These are phyloP conservation scores for Chrysolina oricalcia DNA, from an alignment of 2,888 invertebrate genomes.

Conservation along the genomic window DNA sequence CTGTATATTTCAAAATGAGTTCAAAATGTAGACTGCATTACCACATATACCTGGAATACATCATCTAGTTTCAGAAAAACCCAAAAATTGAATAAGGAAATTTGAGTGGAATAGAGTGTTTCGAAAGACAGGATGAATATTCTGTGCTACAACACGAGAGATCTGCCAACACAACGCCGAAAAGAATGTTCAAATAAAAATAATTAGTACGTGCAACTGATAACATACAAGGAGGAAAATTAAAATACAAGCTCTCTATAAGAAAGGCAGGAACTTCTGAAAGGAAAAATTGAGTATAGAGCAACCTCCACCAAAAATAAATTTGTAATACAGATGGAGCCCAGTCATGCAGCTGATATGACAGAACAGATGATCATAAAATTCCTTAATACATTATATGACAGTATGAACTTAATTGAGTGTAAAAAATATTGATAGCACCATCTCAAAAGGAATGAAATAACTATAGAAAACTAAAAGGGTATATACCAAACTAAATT, in stretches of 20 bases:
- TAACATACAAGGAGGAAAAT: constrained; percentile 38
- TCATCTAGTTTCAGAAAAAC: not conserved
- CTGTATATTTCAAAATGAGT: too few relatives aligned
- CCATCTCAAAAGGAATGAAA: not conserved
- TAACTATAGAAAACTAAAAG: not conserved
- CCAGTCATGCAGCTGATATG: constrained; percentile 51
- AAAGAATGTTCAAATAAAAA: constrained; percentile 44
- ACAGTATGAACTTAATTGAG: not conserved
- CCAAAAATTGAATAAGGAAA: constrained; percentile 15
- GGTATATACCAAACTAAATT: not conserved
- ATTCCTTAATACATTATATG: constrained; percentile 39
- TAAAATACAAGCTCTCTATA: constrained; percentile 46
- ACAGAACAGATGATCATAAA: constrained; percentile 47
- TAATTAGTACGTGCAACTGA: constrained; percentile 47
- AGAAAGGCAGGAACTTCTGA: constrained; percentile 48
- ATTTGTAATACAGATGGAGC: constrained; percentile 40
- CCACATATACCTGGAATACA: too few relatives aligned
- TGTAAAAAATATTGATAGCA: not conserved
- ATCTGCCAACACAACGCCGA: constrained; percentile 61
- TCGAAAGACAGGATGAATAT: constrained; percentile 1
- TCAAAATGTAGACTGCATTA: too few relatives aligned
- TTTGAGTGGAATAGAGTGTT: constrained; percentile 16
- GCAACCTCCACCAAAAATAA: constrained; percentile 47
- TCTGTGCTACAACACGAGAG: constrained; percentile 44
- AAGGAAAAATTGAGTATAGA: constrained; percentile 46